Conservation (phyloP, 1,140 invertebrate species). For the Phthorimaea operculella region DNA sequence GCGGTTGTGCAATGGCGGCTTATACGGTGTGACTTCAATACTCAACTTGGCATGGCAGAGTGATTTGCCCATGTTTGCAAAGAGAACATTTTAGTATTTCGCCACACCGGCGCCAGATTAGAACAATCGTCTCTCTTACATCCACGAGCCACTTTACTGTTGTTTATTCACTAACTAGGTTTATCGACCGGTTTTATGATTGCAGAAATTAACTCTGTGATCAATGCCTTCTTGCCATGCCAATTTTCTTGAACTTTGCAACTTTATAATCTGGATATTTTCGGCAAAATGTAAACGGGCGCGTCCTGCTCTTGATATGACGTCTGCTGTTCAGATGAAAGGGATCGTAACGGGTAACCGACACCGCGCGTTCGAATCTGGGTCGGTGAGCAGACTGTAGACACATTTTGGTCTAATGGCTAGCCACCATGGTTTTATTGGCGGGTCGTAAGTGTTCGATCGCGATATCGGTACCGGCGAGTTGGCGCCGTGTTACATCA, state of each 20-base stretch:
- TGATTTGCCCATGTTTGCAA: constrained; percentile 3
- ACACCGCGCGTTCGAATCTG: not conserved
- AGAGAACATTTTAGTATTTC: constrained; percentile 2
- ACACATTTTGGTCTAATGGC: constrained; percentile 1
- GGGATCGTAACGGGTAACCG: not conserved
- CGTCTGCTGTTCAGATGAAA: not conserved
- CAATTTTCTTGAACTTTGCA: too few relatives aligned
- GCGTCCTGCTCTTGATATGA: not conserved
- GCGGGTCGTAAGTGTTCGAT: not conserved
- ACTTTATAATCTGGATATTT: too few relatives aligned
- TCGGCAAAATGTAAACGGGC: too few relatives aligned
- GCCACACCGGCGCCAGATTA: not conserved
- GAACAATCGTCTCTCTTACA: not conserved
- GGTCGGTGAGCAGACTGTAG: not conserved
- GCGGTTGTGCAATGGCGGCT: not conserved
- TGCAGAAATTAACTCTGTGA: too few relatives aligned
- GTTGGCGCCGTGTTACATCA: constrained; percentile 39
- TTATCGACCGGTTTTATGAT: too few relatives aligned
- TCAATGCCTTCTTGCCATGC: too few relatives aligned
- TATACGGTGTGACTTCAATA: constrained; percentile 1
- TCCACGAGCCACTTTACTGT: not conserved
- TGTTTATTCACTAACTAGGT: too few relatives aligned
- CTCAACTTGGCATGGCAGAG: not conserved
- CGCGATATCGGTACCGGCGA: not conserved
- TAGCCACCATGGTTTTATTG: constrained; percentile 1